Base-by-base conservation (phyloP, 2,888 invertebrate genomes). In the Ennomos fuscantarius region DNA sequence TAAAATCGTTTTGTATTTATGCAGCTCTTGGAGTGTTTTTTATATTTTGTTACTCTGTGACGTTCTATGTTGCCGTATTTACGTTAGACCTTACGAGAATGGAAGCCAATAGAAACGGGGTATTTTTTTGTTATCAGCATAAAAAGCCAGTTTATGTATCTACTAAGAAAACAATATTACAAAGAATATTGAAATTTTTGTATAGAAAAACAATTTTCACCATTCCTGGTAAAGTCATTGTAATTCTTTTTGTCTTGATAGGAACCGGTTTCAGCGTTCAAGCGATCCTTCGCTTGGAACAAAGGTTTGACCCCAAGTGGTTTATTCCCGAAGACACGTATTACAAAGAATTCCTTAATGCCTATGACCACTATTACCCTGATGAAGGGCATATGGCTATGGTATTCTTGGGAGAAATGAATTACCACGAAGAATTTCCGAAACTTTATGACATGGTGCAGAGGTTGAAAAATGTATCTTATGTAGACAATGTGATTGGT, bases 1-100 rank as follows among this genome's bases (percentile, higher is more conserved):
- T 97, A 34, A 94, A 95, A 81, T 96, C 97, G 0, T 97, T 96
- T 79, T 97, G 97, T 79, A 92, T 97, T 48, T 97, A 96, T 79
- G 96, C 96, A 10, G 95, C 96, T 8, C 83, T 95, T 1, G 96
- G 96, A 13, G 95, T 97, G 1, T 92, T 96, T 56, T 94, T 95
- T 71, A 95, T 96, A 15, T 96, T 95, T 79, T 84, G 95, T 53
- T 95, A 95, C 73, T 95, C 96, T 68, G 93, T 96, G 8, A 96
- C 97, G n/a, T 96, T 96, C 81, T 97, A 96, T 83, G 94, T 96
- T 10, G 96, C 96, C 1, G 94, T 95, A 63, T 95, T 97, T 71
- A 94, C 95, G 0, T 79, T 97, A 63, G 97, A 97, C 73, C 93
- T 96, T 55, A 89, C 79, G 72, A 90, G 96, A 74, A 89, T 95